Evolutionary conservation across 2,888 invertebrate genomes (phyloP).

Genomic region (Scelioninae gen. 1): DNA sequence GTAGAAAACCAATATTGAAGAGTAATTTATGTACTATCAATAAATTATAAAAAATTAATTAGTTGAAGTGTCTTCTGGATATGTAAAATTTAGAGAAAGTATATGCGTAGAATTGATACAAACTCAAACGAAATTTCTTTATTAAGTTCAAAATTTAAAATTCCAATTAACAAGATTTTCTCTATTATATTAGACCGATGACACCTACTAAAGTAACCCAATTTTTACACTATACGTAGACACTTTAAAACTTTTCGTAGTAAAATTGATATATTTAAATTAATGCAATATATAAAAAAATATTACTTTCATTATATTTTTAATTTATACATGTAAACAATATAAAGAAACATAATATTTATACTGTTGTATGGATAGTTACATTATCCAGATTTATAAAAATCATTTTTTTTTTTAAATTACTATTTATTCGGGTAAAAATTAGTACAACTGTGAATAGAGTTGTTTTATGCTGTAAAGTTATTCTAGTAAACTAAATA

Average conservation of each 20-base stretch:
- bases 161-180: conserved; percentile 36
- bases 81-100: conserved; percentile 38
- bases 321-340: too few species aligned
- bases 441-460: too few species aligned
- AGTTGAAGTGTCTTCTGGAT: conserved; percentile 1
- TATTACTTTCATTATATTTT: too few species aligned
- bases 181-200: neutral
- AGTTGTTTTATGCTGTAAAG: too few species aligned
- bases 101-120: conserved; percentile 21
- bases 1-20: conserved; percentile 1
- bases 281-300: too few species aligned
- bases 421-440: too few species aligned
- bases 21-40: conserved; percentile 28
- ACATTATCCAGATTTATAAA: too few species aligned
- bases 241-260: neutral
- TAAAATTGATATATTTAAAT: neutral
- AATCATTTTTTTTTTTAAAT: too few species aligned
- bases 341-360: too few species aligned
- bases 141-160: conserved; percentile 23
- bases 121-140: conserved; percentile 34
- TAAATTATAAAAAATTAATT: conserved; percentile 24
- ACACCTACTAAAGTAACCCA: conserved; percentile 18
- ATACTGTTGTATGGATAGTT: too few species aligned
- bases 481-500: too few species aligned
- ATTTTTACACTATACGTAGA: neutral